Conservation (phyloP, 2,797 vertebrate genomes). For the Yasuhikotakia modesta region DNA sequence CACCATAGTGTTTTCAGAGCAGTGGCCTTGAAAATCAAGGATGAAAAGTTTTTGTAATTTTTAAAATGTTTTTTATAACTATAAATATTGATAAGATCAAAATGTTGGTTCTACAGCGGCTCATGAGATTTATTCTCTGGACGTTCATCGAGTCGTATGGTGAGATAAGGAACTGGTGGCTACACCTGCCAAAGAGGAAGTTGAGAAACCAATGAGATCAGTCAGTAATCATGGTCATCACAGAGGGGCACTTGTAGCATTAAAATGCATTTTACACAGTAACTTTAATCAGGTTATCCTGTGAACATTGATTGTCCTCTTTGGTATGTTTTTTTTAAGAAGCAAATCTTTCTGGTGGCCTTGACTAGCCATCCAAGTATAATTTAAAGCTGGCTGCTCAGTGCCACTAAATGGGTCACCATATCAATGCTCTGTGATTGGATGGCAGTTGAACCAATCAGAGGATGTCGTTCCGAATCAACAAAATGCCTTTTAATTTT, state of each 20-base stretch:
- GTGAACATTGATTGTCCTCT: constrained; percentile 45
- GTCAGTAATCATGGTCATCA: constrained; percentile 37
- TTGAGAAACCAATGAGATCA: constrained; percentile 31
- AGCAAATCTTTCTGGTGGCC: constrained; percentile 44
- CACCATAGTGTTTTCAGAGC: constrained; percentile 58
- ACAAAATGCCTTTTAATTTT: constrained; percentile 47
- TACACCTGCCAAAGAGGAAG: constrained; percentile 31
- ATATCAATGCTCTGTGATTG: constrained; percentile 45
- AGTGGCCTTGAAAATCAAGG: constrained; percentile 67
- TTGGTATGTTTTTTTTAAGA: constrained; percentile 27
- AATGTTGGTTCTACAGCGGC: constrained; percentile 62
- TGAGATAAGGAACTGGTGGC: constrained; percentile 32
- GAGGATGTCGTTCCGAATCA: constrained; percentile 31
- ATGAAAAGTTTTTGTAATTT: constrained; percentile 67
- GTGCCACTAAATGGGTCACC: constrained; percentile 27
- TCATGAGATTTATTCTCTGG: constrained; percentile 54
- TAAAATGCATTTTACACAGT: constrained; percentile 33
- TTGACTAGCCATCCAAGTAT: constrained; percentile 52
- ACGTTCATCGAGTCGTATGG: constrained; percentile 44
- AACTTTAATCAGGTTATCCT: constrained; percentile 35
- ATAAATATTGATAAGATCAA: constrained; percentile 70
- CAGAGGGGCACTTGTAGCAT: constrained; percentile 51
- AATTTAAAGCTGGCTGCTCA: constrained; percentile 32
- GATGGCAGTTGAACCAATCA: constrained; percentile 1
- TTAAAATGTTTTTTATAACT: constrained; percentile 76